These are phyloP conservation scores for human DNA, from an alignment of 2,113 vertebrate genomes.

Conservation along the genomic window GRCh38 chr2:167466001-167466500, in stretches of 20 bases:
- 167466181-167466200: neutral
- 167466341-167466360: no score
- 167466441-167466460: no score
- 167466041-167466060: neutral
- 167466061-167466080: neutral
- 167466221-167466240: neutral
- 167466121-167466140: constrained; percentile 37
- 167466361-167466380: no score
- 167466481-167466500: no score
- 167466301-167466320: neutral
- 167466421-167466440: no score
- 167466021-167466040: neutral
- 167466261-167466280: neutral
- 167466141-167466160: neutral
- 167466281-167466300: neutral
- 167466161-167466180: neutral
- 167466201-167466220: neutral
- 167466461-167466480: no score
- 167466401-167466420: no score
- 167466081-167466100: neutral
- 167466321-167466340: neutral
- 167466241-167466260: constrained; percentile 9
- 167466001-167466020: constrained; percentile 50
- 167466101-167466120: neutral
- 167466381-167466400: no score